Base-by-base conservation (phyloP, 2,113 vertebrate species). In the Rhynchomys soricoides region DNA sequence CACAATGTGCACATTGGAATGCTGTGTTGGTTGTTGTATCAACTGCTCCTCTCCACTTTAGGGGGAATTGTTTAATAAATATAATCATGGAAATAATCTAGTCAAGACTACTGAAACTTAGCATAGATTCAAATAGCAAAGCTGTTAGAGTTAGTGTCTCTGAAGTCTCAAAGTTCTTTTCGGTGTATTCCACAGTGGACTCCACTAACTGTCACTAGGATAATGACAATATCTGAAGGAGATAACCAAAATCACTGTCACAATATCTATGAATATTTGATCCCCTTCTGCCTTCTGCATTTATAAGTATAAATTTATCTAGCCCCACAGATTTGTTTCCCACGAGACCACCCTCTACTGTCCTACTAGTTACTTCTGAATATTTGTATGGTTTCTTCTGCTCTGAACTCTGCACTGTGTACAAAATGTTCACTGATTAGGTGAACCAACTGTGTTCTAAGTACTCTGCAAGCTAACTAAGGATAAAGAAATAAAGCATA, bases 321-420 rank as follows among this genome's bases (percentile, higher is more conserved):
- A 86, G 40, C 26, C 55, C 37, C 55, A 82, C 29, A 66, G 12
- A 91, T 64, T 92, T 64, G 93, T 73, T 68, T 34, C 66, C 79
- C 64, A 16, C 88, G 81, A 93, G 43, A 87, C 50, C 3, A 90
- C 78, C 40, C 16, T 95, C 31, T 62, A 50, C 74, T 88, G 1
- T 57, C 52, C 40, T 90, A 26, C 66, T 87, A 78, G 40, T 73
- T 78, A 83, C 45, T 74, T 78, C 59, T 90, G 50, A 92, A 90
- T 83, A 66, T 83, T 26, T 87, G 5, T 59, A 45, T 92, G 34
- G 10, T 83, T 95, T 90, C 52, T 68, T 87, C 64, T 57, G n/a
- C 21, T 89, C 87, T 92, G 43, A 57, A 90, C 92, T 97, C 59
- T 79, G 13, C 17, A 92, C 59, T 90, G 24, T 90, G 91, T 92